Conservation (phyloP, 1,140 invertebrate genomes). For the Bombus pascuorum region DNA sequence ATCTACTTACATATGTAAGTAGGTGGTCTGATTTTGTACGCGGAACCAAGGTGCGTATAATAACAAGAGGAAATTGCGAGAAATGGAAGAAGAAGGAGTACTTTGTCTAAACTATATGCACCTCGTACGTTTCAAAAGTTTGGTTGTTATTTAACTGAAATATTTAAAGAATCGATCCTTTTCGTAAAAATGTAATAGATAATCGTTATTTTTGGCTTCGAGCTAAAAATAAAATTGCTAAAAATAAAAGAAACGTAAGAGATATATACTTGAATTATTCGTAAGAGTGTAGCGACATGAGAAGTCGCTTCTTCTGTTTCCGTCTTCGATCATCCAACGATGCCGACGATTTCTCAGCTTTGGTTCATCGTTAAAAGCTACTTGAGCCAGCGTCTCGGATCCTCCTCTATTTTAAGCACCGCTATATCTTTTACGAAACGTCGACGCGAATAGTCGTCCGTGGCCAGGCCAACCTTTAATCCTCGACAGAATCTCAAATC, state of each 20-base stretch:
- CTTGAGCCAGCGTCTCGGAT: constrained; percentile 16
- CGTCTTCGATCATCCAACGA: constrained; percentile 14
- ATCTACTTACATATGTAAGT: not conserved
- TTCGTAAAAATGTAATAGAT: no score
- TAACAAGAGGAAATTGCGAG: not conserved
- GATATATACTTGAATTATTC: not conserved
- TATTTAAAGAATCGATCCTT: no score
- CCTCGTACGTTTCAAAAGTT: no score
- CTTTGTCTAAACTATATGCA: not conserved
- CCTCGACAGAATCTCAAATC: constrained; percentile 30
- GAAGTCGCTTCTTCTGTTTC: not conserved
- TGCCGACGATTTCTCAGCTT: constrained; percentile 15
- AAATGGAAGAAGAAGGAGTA: not conserved
- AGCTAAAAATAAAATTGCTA: no score
- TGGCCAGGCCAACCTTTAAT: constrained; percentile 39
- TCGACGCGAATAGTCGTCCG: constrained; percentile 43
- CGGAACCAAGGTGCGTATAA: not conserved
- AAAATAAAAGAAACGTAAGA: no score
- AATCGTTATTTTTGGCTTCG: no score
- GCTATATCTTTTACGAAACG: constrained; percentile 50
- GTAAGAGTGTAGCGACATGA: not conserved
- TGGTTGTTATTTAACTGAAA: no score
- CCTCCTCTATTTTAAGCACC: constrained; percentile 53
- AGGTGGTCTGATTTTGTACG: not conserved
- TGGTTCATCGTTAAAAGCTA: constrained; percentile 41